Evolutionary conservation across 2,888 invertebrate genomes (phyloP), one percentile per base, ranked within the genome.

Genomic region (Penaeus monodon): DNA sequence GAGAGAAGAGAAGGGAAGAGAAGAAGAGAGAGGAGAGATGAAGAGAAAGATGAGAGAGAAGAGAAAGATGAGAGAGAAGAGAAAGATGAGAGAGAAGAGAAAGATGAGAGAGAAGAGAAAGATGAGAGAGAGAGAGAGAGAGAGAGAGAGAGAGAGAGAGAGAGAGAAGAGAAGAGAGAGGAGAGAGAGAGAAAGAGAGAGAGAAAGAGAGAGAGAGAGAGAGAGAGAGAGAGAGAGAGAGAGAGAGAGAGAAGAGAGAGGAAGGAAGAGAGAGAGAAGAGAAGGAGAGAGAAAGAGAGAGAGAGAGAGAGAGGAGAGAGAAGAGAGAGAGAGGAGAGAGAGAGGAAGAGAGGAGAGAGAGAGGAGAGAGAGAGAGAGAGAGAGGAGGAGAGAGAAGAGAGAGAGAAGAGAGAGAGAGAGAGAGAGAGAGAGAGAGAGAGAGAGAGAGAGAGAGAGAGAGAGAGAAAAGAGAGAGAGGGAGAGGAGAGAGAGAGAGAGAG

Each of bases 121-220:
- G 24, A 38, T 20, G 79, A 63, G 33, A 33, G 57, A 49, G 63
- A 29, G 22, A 63, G 17, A 82, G 29, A 20, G 29, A 57, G 57
- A 57, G 57, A 57, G 57, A 57, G 57, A 57, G 57, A 20, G 57
- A 57, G 17, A 57, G 57, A 20, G 57, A 17, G 57, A 20, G 57
- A 57, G 57, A 57, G 38, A 44, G 38, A 44, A 7, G 7, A 7
- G 12, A 17, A 2, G 1, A 65, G 29, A 33, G 29, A 33, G 29
- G 64, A 27, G 64, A 64, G 64, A 64, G 79, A 64, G 64, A 64
- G 79, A 64, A 66, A 29, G 79, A 64, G 79, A 33, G 63, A 29
- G 65, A 33, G 63, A 29, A 8, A n/a, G 79, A 33, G 29, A 17
- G 38, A 38, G 65, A 27, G 79, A 63, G 33, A 33, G 57, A 29